Base-by-base conservation (phyloP, 1,140 invertebrate species). In the Drosophila setifemur region DNA sequence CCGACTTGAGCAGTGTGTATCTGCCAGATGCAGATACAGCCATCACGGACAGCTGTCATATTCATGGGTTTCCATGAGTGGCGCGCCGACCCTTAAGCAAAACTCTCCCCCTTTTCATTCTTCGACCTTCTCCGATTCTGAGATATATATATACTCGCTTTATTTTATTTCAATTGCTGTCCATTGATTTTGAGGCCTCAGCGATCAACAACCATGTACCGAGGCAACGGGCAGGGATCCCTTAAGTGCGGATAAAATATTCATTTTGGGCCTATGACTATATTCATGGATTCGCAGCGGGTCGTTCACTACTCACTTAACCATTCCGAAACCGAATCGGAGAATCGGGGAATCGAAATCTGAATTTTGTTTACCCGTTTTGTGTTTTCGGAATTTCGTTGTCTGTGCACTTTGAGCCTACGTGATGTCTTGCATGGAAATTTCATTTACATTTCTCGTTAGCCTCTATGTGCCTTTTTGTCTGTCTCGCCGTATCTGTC, bases 381-480 rank as follows among this genome's bases (percentile, higher is more conserved):
- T 14, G 12, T 28, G 18, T 21, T 25, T 33, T 48, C 44, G 29
- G 55, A 50, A 47, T 74, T 68, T 70, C 25, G 63, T 49, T 54
- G 60, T 52, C 39, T 77, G 33, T 78, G 58, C 54, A 60, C 57
- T 63, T 64, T 42, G 50, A 54, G 54, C 26, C 75, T 78, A 78
- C 75, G 75, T 78, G 75, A 69, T 69, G 64, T 70, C 55, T 74
- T 58, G 50, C 75, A 78, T 79, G 75, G 54, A 74, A 79, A 64
- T 79, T 79, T 73, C 44, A 79, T 78, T 79, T 69, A 79, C 45
- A 69, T 79, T 69, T 69, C 16, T 33, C 33, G 19, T 26, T 18
- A n/a, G 18, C 12, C 18, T 29, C 54, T 18, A n/a, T n/a, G n/a
- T n/a, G n/a, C n/a, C n/a, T n/a, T 7, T 37, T 14, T 21, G 35